These are phyloP conservation scores for Melanotaenia pygmaea DNA, from an alignment of 2,797 vertebrate species.

Conservation along the genomic window DNA sequence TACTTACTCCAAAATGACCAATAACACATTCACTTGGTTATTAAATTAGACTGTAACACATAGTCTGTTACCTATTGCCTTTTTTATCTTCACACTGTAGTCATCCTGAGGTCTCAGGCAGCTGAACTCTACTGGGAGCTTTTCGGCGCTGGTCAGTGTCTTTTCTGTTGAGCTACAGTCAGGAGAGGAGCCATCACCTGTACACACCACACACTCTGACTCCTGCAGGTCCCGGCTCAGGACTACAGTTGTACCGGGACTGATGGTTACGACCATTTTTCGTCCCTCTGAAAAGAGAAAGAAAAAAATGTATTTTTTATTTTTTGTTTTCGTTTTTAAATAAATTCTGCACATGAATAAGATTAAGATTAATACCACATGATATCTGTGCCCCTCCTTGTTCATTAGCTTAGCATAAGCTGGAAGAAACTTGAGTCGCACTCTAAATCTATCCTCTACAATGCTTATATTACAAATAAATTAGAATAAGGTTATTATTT, in stretches of 20 bases:
- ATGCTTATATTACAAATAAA: too few relatives aligned
- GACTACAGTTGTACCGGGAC: constrained; percentile 48
- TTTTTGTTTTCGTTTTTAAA: too few relatives aligned
- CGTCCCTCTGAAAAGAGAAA: constrained; percentile 56
- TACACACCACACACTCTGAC: constrained; percentile 73
- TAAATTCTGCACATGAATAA: background rate
- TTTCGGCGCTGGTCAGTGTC: constrained; percentile 29
- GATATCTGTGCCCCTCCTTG: background rate
- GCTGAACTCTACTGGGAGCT: constrained; percentile 66
- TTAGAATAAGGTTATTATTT: background rate
- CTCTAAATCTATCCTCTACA: background rate
- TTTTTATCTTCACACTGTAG: constrained; percentile 66
- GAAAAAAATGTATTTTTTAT: background rate
- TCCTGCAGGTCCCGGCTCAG: constrained; percentile 44
- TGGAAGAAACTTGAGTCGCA: background rate
- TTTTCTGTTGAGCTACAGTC: constrained; percentile 48
- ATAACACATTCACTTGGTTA: background rate
- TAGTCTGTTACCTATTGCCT: constrained; percentile 67
- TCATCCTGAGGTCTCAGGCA: constrained; percentile 74
- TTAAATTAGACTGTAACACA: background rate
- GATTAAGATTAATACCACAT: background rate
- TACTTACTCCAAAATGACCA: background rate
- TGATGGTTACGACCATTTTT: constrained; percentile 51
- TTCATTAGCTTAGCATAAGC: background rate
- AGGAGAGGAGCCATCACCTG: constrained; percentile 16